A percentile compares a stretch with the other conserved stretches of the same genome.
Evolutionary conservation across 2,797 vertebrate genomes (phyloP).

Genomic region (Gorsachius magnificus): DNA sequence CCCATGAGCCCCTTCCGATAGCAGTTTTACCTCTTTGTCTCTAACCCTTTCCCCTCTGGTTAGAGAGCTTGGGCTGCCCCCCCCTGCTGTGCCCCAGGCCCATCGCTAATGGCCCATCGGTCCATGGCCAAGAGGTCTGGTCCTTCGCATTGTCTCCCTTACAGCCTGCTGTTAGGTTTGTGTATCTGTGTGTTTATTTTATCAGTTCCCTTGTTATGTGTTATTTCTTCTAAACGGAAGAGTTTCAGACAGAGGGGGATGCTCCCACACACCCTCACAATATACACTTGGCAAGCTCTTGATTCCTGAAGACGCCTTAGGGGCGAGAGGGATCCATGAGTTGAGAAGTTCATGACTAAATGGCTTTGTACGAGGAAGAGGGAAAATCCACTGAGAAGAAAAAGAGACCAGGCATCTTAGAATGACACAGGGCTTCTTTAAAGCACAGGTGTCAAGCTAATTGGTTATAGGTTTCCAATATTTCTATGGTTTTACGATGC

Average conservation of each 20-base stretch:
- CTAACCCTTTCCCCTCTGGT: not conserved
- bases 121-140: accelerated
- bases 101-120: not conserved
- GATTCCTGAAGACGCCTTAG: not conserved
- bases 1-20: not conserved
- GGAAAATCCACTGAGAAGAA: not conserved
- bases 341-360: not conserved
- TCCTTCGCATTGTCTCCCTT: not conserved
- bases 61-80: not conserved
- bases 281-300: not conserved
- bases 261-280: not conserved
- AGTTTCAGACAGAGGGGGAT: not conserved
- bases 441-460: not conserved
- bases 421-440: not conserved
- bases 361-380: not conserved
- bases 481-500: not conserved
- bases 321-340: not conserved
- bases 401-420: not conserved
- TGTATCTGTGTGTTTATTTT: not conserved
- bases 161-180: not conserved
- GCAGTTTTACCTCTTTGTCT: not conserved
- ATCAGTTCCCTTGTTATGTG: not conserved
- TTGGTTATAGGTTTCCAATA: not conserved
- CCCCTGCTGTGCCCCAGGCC: accelerated
- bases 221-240: not conserved